Base-by-base conservation (phyloP, 1,140 invertebrate genomes). In the Listronotus bonariensis region DNA sequence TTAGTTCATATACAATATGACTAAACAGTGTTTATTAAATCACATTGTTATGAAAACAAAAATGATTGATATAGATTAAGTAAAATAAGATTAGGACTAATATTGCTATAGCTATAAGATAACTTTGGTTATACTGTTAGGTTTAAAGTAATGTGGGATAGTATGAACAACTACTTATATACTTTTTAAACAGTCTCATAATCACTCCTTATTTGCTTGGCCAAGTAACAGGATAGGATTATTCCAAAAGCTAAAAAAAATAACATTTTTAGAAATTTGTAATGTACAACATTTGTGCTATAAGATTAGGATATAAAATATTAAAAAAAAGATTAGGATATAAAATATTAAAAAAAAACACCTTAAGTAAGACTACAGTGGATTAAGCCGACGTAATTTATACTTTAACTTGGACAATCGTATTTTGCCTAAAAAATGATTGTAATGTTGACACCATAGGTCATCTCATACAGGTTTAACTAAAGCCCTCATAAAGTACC, bases 221-320 rank as follows among this genome's bases (percentile, higher is more conserved):
- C 58, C 43, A 75, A 62, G 43, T 72, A 67, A 49, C 73, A 75
- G 5, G 73, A 67, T 34, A 75, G 68, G 14, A 74, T 62, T 42
- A 75, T 75, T 48, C 72, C 73, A 48, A 75, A 62, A 75, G 53
- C 73, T 75, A 58, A 68, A 72, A 74, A 64, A 60, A 48, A 62
- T 67, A n/a, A 48, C 15, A 10, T 10, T 48, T 17, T 48, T n/a
- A 48, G 8, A 3, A 53, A 10, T 46, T 9, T 17, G 9, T 20
- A 9, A 46, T 11, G 17, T 9, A n/a, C 1, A 10, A 46, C 43
- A n/a, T 4, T n/a, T n/a, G n/a, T n/a, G n/a, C n/a, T n/a, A n/a
- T n/a, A n/a, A n/a, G n/a, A n/a, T n/a, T n/a, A n/a, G n/a, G n/a
- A n/a, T n/a, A n/a, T n/a, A n/a, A n/a, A n/a, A n/a, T n/a, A n/a